A percentile compares a stretch with the other conserved stretches of the same genome.
Conservation (phyloP, 1,140 invertebrate genomes). For the Stegodyphus mimosarum region DNA sequence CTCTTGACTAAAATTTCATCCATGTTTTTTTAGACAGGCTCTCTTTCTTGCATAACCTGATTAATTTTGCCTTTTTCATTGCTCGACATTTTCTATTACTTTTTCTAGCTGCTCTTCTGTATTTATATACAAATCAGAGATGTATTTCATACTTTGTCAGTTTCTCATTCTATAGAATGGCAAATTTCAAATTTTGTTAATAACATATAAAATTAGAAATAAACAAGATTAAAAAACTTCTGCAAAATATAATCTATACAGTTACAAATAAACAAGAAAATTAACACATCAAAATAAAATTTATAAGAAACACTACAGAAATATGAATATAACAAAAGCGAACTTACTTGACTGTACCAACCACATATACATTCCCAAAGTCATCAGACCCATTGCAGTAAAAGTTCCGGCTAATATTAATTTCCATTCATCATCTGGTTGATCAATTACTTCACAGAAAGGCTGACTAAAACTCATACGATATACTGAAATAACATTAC, state of each 20-base stretch:
- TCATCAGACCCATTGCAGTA: constrained; percentile 52
- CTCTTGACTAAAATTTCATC: too few relatives aligned
- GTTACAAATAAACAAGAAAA: background rate
- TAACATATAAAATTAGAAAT: background rate
- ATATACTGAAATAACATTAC: constrained; percentile 40
- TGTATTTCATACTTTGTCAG: too few relatives aligned
- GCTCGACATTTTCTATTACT: too few relatives aligned
- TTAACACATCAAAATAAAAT: background rate
- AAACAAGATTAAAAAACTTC: background rate
- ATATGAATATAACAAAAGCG: too few relatives aligned
- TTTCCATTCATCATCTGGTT: constrained; percentile 53
- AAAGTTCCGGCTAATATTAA: constrained; percentile 47
- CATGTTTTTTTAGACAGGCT: too few relatives aligned
- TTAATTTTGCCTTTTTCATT: too few relatives aligned
- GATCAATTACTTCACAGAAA: constrained; percentile 11
- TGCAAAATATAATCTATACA: background rate
- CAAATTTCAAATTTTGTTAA: too few relatives aligned
- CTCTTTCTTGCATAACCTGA: too few relatives aligned
- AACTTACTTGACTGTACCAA: constrained; percentile 13
- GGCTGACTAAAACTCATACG: constrained; percentile 51
- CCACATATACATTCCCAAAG: constrained; percentile 43
- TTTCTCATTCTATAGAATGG: too few relatives aligned
- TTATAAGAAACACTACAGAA: background rate
- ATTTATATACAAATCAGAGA: too few relatives aligned
- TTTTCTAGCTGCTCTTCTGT: too few relatives aligned